These are phyloP conservation scores for Altica lythri DNA, from an alignment of 2,888 invertebrate genomes.

Conservation along the genomic window DNA sequence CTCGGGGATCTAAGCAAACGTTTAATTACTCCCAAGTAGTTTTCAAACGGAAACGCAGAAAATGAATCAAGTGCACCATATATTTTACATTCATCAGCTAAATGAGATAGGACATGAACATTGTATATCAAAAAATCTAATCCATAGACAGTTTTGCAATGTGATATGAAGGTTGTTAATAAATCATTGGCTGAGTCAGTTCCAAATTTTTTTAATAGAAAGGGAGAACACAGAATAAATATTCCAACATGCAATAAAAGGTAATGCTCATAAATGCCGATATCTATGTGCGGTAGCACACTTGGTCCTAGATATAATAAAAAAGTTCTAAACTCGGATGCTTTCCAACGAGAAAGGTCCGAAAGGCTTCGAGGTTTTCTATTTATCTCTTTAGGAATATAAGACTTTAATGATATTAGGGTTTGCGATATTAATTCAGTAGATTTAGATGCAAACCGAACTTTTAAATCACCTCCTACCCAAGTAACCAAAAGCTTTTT, in stretches of 20 bases:
- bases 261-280: conserved; percentile 19
- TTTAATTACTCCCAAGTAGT: conserved; percentile 18
- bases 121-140: conserved; percentile 19
- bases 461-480: conserved; percentile 11
- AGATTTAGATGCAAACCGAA: conserved; percentile 8
- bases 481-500: conserved; percentile 25
- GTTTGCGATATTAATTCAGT: conserved; percentile 10
- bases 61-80: conserved; percentile 20
- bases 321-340: conserved; percentile 19
- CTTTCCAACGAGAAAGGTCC: conserved; percentile 24
- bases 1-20: conserved; percentile 8
- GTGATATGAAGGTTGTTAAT: conserved; percentile 5
- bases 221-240: background rate
- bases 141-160: conserved; percentile 21
- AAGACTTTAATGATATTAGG: conserved; percentile 11
- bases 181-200: conserved; percentile 6
- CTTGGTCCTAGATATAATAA: conserved; percentile 15
- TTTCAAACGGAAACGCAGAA: conserved; percentile 23
- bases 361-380: conserved; percentile 22
- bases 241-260: conserved; percentile 17
- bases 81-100: conserved; percentile 11
- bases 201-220: background rate
- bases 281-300: conserved; percentile 9
- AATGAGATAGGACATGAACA: conserved; percentile 18
- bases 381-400: conserved; percentile 17